phyloP scores from a whole-genome alignment of 1,140 invertebrate species.

The Sipha flava region DNA sequence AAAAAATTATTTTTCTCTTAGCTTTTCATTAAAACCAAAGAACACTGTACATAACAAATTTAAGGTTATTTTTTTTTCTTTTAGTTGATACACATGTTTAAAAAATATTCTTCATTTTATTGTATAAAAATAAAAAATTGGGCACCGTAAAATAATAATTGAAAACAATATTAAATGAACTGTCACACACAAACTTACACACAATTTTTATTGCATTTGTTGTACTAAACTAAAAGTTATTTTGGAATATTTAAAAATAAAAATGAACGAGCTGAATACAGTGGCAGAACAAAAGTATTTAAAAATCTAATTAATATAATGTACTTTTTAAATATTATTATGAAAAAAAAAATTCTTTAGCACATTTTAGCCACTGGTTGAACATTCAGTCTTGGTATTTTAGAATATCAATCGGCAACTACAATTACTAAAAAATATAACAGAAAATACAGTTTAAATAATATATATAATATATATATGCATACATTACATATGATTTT shows the following conservation, averaged over 20 bases:
- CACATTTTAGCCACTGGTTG: constrained; percentile 17
- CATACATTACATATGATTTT: not conserved
- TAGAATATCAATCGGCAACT: constrained; percentile 31
- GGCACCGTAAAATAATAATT: not conserved
- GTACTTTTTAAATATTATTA: not conserved
- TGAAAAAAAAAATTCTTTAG: not conserved
- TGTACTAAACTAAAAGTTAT: not conserved
- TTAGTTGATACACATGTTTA: not conserved
- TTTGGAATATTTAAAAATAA: not conserved
- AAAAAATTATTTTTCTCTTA: constrained; percentile 3
- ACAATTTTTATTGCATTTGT: not conserved
- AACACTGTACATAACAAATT: constrained; percentile 14
- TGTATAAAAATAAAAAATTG: constrained; percentile 24
- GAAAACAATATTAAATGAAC: not conserved
- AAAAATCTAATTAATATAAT: not conserved
- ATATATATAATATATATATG: constrained; percentile 1
- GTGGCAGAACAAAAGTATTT: not conserved
- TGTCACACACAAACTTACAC: not conserved
- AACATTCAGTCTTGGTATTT: constrained; percentile 30
- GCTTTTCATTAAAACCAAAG: not conserved
- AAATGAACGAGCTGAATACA: not conserved
- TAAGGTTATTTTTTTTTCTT: not conserved
- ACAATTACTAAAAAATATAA: constrained; percentile 17
- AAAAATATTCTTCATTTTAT: constrained; percentile 1
- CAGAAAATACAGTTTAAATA: not conserved